Conservation (phyloP, 2,797 vertebrate species). For the Phyllotis vaccarum region DNA sequence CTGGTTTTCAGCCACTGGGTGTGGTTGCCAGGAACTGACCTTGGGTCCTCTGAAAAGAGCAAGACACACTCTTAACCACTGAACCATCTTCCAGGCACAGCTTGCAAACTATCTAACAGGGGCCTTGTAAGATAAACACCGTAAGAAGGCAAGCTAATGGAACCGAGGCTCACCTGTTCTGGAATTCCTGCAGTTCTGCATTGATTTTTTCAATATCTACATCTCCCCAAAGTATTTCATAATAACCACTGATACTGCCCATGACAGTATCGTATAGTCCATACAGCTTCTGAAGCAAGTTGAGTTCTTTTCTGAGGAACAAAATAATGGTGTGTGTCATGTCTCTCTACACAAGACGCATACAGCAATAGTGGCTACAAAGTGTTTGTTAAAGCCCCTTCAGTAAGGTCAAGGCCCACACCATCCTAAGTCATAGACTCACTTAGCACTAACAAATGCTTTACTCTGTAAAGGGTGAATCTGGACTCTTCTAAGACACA, state of each 20-base stretch:
- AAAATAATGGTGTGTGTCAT: slow-evolving; percentile 11
- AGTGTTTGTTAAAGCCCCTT: slow-evolving; percentile 5
- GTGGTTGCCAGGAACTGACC: background rate
- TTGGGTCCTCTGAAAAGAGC: background rate
- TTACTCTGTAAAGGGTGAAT: background rate
- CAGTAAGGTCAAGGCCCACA: background rate
- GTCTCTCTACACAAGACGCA: background rate
- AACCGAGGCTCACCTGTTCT: slow-evolving; percentile 87
- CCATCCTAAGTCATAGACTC: background rate
- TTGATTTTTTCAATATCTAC: slow-evolving; percentile 92
- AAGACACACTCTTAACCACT: background rate
- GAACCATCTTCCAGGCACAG: background rate
- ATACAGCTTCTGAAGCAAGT: slow-evolving; percentile 92
- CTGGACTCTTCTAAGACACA: background rate
- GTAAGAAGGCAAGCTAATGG: background rate
- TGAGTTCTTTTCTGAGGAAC: slow-evolving; percentile 90
- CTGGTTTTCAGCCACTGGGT: background rate
- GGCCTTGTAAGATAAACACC: background rate
- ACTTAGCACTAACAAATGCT: slow-evolving; percentile 7
- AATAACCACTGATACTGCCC: slow-evolving; percentile 89
- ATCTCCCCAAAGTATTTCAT: slow-evolving; percentile 90
- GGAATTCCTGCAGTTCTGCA: slow-evolving; percentile 90
- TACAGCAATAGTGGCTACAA: background rate
- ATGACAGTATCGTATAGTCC: slow-evolving; percentile 92
- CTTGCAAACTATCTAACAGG: background rate